Conservation (phyloP, 2,797 vertebrate genomes). For the Spinus pinus region DNA sequence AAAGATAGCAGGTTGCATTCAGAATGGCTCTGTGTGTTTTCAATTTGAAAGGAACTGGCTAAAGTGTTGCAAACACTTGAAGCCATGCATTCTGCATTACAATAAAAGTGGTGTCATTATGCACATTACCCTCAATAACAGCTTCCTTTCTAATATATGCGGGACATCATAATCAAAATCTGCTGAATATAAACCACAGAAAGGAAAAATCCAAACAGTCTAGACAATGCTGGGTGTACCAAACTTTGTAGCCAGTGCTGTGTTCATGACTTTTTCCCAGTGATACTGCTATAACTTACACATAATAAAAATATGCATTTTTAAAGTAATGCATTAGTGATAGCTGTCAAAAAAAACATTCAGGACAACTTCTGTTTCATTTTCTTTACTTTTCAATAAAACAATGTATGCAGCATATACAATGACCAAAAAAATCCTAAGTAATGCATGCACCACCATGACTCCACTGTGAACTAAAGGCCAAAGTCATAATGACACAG, state of each 20-base stretch:
- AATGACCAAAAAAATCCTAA: background rate
- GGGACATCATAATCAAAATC: slow-evolving; percentile 60
- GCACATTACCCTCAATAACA: slow-evolving; percentile 43
- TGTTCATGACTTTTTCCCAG: background rate
- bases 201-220: background rate
- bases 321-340: background rate
- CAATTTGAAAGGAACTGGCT: slow-evolving; percentile 69
- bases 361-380: background rate
- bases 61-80: slow-evolving; percentile 71
- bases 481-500: background rate
- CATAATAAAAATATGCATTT: background rate
- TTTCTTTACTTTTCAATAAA: background rate
- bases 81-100: slow-evolving; percentile 71
- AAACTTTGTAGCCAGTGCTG: background rate
- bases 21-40: slow-evolving; percentile 69
- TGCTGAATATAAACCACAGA: slow-evolving; percentile 24
- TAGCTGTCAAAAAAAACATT: background rate
- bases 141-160: slow-evolving; percentile 42
- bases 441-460: rapidly evolving
- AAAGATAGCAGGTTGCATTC: slow-evolving; percentile 64
- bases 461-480: background rate
- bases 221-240: background rate
- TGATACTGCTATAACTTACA: background rate
- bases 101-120: slow-evolving; percentile 66
- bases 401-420: background rate